Conservation (phyloP, 2,888 invertebrate genomes). For the Ligdia adustata region DNA sequence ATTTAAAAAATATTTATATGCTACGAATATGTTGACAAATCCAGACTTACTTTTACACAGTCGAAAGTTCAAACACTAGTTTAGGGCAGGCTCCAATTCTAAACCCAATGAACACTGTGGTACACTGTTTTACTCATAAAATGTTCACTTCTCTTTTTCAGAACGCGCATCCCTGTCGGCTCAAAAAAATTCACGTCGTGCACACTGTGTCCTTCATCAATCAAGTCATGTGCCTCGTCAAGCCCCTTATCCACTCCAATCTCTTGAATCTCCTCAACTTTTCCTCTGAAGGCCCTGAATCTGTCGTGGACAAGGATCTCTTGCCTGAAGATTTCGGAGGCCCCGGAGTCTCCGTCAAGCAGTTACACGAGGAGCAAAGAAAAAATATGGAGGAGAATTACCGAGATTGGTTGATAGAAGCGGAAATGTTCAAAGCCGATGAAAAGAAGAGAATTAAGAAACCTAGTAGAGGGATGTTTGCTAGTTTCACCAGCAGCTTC, state of each 20-base stretch:
- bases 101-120: too few species aligned
- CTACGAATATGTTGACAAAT: too few species aligned
- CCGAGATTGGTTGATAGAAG: conserved; percentile 85
- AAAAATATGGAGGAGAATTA: conserved; percentile 84
- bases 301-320: conserved; percentile 71
- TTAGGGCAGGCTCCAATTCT: too few species aligned
- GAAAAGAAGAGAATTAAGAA: conserved; percentile 77
- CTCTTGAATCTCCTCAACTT: conserved; percentile 85
- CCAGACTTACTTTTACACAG: too few species aligned
- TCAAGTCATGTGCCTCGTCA: conserved; percentile 86
- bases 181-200: conserved; percentile 86
- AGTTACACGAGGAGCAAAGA: conserved; percentile 83
- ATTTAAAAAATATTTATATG: too few species aligned
- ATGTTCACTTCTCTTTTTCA: conserved; percentile 46
- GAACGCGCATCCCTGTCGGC: conserved; percentile 87
- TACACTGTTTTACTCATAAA: too few species aligned
- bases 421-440: conserved; percentile 81
- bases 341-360: conserved; percentile 75
- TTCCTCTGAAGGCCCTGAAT: conserved; percentile 76
- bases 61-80: too few species aligned
- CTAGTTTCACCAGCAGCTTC: conserved; percentile 77
- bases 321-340: conserved; percentile 86
- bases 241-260: conserved; percentile 86
- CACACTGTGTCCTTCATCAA: conserved; percentile 87
- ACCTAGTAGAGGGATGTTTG: conserved; percentile 77